Conservation (phyloP, 1,140 invertebrate species). For the Teleogryllus occipitalis region DNA sequence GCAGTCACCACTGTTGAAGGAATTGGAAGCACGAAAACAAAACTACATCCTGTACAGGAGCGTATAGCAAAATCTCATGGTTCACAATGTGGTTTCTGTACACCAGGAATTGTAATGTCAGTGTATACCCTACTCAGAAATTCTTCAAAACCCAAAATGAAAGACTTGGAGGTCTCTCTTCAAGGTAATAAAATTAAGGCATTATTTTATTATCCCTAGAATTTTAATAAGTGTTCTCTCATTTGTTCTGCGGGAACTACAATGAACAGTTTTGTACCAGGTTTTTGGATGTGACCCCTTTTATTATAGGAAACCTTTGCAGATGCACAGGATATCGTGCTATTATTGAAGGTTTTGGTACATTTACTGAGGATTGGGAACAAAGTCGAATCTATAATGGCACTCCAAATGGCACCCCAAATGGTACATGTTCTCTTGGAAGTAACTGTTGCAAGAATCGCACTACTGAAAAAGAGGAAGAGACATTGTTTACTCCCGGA, state of each 20-base stretch:
- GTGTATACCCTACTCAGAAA: slow-evolving; percentile 72
- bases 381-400: slow-evolving; percentile 30
- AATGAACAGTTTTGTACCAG: no score
- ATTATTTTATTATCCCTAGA: background rate
- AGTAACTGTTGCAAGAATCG: slow-evolving; percentile 47
- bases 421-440: slow-evolving; percentile 47
- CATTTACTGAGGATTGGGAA: slow-evolving; percentile 74
- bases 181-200: slow-evolving; percentile 48
- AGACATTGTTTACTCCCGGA: slow-evolving; percentile 52
- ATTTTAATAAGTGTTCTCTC: background rate
- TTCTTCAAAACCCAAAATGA: slow-evolving; percentile 50
- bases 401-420: slow-evolving; percentile 16
- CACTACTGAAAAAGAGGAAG: slow-evolving; percentile 29
- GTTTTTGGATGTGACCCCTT: background rate
- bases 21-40: slow-evolving; percentile 61
- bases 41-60: slow-evolving; percentile 76
- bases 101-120: slow-evolving; percentile 89
- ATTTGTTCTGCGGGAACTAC: no score
- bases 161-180: slow-evolving; percentile 72
- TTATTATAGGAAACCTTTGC: slow-evolving; percentile 66
- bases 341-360: slow-evolving; percentile 80
- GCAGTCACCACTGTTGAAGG: slow-evolving; percentile 87
- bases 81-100: slow-evolving; percentile 86
- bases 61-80: slow-evolving; percentile 79
- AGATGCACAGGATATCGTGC: slow-evolving; percentile 86